Evolutionary conservation across 2,797 vertebrate species (phyloP), one percentile per base, ranked within the genome.

Genomic region (Myripristis murdjan): DNA sequence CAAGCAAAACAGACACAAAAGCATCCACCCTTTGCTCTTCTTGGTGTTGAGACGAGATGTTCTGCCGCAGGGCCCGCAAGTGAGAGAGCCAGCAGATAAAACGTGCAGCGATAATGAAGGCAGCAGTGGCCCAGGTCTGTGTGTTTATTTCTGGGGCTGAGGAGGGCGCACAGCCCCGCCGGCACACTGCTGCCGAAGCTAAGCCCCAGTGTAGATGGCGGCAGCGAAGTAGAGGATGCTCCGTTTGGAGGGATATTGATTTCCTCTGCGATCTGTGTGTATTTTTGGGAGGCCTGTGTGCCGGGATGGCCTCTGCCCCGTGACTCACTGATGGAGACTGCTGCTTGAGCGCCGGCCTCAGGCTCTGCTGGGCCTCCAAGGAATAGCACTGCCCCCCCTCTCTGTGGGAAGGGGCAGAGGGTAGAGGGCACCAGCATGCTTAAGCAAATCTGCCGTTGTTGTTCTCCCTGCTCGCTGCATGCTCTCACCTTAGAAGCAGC

Each of bases 301-400:
- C 89, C 90, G 65, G 88, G 88, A 88, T 94, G 95, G 91, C 93
- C 94, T 95, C 91, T 95, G 94, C 92, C 93, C 94, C 87, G 91
- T 95, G 95, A 95, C 94, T 95, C 94, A 95, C 92, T 93, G 92
- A 93, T 91, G 86, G 93, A 94, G 92, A 91, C 93, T 92, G 87
- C 89, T 92, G 90, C 92, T 93, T 85, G 87, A 93, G 92, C 85
- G 82, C 75, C 70, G 85, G 91, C 94, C 93, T 90, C 87, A 56
- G 94, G 94, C 94, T 89, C 74, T 79, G 80, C 69, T 1, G 77
- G 88, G 88, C 89, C 94, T 93, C 93, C 79, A 70, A 87, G 92
- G 94, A 93, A 93, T 92, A 91, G 60, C 68, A 60, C 80, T 83
- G 61, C 84, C 76, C 59, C 81, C 70, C 79, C 62, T 58, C 82